A percentile compares a stretch with the other conserved stretches of the same genome.
phyloP scores from a whole-genome alignment of 2,113 vertebrate genomes.

The Phyllostomus discolor region DNA sequence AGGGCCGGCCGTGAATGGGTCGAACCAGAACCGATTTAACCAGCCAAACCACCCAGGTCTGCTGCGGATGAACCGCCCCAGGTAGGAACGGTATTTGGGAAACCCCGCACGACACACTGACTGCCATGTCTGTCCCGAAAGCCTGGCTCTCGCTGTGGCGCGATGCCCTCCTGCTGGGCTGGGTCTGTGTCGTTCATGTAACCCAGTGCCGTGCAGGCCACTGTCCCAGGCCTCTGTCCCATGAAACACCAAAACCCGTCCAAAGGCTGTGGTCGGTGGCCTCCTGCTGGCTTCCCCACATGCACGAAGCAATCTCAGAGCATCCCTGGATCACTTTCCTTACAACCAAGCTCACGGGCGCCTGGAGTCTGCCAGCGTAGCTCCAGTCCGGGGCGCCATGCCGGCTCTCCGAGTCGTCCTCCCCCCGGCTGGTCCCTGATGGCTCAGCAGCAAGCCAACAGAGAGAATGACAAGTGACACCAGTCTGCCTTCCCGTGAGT shows the following conservation, averaged over 20 bases:
- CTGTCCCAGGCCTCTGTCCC: background rate
- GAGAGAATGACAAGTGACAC: background rate
- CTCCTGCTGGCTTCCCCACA: slow-evolving; percentile 29
- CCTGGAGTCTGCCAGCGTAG: background rate
- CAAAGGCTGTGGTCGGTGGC: slow-evolving; percentile 1
- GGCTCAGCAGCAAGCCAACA: background rate
- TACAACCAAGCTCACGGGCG: background rate
- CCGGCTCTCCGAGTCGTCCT: background rate
- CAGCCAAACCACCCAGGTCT: slow-evolving; percentile 36
- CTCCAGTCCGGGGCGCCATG: slow-evolving; percentile 1
- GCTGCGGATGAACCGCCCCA: slow-evolving; percentile 18
- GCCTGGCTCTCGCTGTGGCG: slow-evolving; percentile 62
- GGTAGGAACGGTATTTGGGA: slow-evolving; percentile 59
- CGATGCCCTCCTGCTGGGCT: background rate
- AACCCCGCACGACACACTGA: slow-evolving; percentile 9
- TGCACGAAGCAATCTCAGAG: slow-evolving; percentile 17
- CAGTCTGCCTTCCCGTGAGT: background rate
- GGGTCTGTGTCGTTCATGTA: slow-evolving; percentile 24
- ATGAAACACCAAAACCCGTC: background rate
- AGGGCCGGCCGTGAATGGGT: slow-evolving; percentile 54
- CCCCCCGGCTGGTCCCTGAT: background rate
- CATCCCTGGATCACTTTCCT: background rate
- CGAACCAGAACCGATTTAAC: slow-evolving; percentile 58
- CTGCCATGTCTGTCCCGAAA: slow-evolving; percentile 66
- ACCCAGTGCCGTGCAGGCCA: background rate